Evolutionary conservation across 2,797 vertebrate species (phyloP).

Genomic region (Melanotaenia parkinsoni): DNA sequence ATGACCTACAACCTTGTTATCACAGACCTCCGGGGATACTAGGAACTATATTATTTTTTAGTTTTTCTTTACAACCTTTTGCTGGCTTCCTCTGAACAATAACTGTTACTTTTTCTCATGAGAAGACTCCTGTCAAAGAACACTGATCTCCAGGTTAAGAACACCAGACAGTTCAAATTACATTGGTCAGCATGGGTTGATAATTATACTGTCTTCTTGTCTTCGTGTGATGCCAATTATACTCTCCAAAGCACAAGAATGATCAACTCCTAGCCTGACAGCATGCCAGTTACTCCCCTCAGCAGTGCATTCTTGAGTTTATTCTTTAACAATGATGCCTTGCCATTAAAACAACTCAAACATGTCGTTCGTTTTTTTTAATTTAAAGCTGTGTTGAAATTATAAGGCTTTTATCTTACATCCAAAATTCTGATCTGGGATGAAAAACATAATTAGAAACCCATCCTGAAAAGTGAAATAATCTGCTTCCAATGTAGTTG

Average conservation of each 20-base stretch:
- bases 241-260: conserved; percentile 34
- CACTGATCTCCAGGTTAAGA: conserved; percentile 25
- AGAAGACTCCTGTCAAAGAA: conserved; percentile 62
- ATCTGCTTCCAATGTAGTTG: too few relatives aligned
- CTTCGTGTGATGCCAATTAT: conserved; percentile 51
- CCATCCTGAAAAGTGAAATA: too few relatives aligned
- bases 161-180: conserved; percentile 66
- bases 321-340: conserved; percentile 37
- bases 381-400: too few relatives aligned
- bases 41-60: conserved; percentile 42
- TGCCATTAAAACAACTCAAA: conserved; percentile 30
- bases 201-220: conserved; percentile 62
- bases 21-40: conserved; percentile 21
- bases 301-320: conserved; percentile 24
- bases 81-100: conserved; percentile 50
- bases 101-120: conserved; percentile 70
- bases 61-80: conserved; percentile 55
- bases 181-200: conserved; percentile 54
- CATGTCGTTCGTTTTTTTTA: background rate
- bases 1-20: conserved; percentile 2
- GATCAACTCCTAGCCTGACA: conserved; percentile 34
- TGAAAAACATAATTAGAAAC: too few relatives aligned
- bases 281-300: background rate
- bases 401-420: too few relatives aligned
- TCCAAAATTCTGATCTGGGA: too few relatives aligned